Evolutionary conservation across 2,888 invertebrate species (phyloP).

Genomic region (Aspidapion aeneum): DNA sequence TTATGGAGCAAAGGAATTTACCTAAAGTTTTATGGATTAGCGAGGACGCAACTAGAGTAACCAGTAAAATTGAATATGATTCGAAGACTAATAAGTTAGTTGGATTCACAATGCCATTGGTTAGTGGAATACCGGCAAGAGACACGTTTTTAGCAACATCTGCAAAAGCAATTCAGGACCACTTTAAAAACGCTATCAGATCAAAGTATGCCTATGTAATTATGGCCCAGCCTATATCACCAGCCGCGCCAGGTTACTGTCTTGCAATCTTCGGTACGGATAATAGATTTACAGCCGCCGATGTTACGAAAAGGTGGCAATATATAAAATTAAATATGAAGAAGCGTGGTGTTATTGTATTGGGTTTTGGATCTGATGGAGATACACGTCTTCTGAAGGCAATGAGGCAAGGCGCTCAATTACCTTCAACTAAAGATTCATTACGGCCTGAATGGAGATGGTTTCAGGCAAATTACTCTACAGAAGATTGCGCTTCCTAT

Average conservation of each 20-base stretch:
- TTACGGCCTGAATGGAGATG: slow-evolving; percentile 11
- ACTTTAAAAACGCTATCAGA: slow-evolving; percentile 20
- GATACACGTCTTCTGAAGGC: slow-evolving; percentile 20
- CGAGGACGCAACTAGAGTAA: slow-evolving; percentile 17
- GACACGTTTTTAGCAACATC: slow-evolving; percentile 25
- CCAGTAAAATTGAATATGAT: slow-evolving; percentile 26
- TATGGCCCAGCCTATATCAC: slow-evolving; percentile 25
- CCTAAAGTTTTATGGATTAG: slow-evolving; percentile 18
- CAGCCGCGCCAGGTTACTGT: slow-evolving; percentile 23
- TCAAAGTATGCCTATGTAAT: slow-evolving; percentile 25
- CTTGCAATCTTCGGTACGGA: slow-evolving; percentile 26
- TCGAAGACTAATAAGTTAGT: slow-evolving; percentile 28
- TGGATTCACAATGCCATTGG: slow-evolving; percentile 28
- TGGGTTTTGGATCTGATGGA: slow-evolving; percentile 22
- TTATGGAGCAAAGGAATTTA: slow-evolving; percentile 7
- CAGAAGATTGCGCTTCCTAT: slow-evolving; percentile 10
- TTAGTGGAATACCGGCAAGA: slow-evolving; percentile 22
- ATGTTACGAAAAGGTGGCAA: slow-evolving; percentile 24
- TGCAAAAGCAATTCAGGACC: slow-evolving; percentile 21
- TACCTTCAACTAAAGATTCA: background rate
- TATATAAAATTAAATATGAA: slow-evolving; percentile 12
- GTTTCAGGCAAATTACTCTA: slow-evolving; percentile 7
- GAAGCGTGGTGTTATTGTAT: slow-evolving; percentile 9
- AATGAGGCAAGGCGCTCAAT: slow-evolving; percentile 13
- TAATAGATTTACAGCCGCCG: slow-evolving; percentile 25